Percentiles rank a stretch among this genome's conserved stretches.
Evolutionary conservation across 2,113 vertebrate genomes (phyloP).

Genomic region (Amphilophus citrinellus): DNA sequence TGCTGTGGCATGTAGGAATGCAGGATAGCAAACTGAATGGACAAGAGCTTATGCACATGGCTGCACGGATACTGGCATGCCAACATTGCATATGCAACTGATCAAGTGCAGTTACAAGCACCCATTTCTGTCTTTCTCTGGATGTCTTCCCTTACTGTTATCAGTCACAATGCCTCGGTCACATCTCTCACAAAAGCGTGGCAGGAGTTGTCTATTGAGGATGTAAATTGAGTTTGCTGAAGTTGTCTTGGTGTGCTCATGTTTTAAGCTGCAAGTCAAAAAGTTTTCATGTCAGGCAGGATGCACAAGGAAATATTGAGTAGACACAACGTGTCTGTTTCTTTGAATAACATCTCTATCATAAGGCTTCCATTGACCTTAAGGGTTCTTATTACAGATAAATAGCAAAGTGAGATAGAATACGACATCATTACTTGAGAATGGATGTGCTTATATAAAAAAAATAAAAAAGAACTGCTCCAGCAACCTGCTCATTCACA

Average conservation of each 20-base stretch:
- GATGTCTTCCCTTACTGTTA: conserved; percentile 80
- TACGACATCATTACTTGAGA: too few species aligned
- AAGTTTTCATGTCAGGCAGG: neutral
- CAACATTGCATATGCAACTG: conserved; percentile 69
- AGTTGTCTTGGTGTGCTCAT: neutral
- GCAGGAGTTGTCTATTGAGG: conserved; percentile 26
- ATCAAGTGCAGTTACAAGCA: conserved; percentile 49
- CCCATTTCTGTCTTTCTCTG: conserved; percentile 33
- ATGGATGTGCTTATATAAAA: neutral
- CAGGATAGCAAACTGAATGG: conserved; percentile 58
- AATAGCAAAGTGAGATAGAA: too few species aligned
- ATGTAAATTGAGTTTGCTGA: conserved; percentile 2
- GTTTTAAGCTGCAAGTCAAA: neutral
- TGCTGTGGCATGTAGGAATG: conserved; percentile 64
- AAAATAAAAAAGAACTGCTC: neutral
- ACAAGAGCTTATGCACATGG: conserved; percentile 63
- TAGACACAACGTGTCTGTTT: neutral
- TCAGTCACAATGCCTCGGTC: conserved; percentile 9
- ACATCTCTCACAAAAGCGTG: conserved; percentile 56
- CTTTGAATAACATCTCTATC: neutral
- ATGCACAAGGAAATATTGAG: neutral
- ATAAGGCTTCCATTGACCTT: neutral
- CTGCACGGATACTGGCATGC: conserved; percentile 54
- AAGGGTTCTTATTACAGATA: neutral
- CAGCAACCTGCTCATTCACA: neutral